These are phyloP conservation scores for Tribolium castaneum DNA, from an alignment of 1,140 invertebrate genomes.

Conservation along the genomic window DNA sequence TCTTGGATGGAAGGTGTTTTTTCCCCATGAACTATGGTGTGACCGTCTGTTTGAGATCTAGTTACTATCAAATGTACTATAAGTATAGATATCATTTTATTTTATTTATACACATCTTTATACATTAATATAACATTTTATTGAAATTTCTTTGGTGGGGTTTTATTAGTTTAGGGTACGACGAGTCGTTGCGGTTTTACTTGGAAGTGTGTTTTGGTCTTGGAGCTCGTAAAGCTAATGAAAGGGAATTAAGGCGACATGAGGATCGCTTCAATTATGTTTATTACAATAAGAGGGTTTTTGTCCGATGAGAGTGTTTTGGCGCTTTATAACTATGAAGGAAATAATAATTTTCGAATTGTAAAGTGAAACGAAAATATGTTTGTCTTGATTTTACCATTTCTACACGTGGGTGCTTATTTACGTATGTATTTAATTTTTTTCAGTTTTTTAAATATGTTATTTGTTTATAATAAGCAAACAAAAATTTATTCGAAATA, in stretches of 20 bases:
- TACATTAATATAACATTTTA: conserved; percentile 32
- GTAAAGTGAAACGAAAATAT: too few species aligned
- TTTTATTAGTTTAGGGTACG: background rate
- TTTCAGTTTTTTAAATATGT: too few species aligned
- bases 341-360: background rate
- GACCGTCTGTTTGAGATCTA: conserved; percentile 14
- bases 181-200: conserved; percentile 7
- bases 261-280: conserved; percentile 20
- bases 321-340: background rate
- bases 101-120: conserved; percentile 39
- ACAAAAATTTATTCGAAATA: too few species aligned
- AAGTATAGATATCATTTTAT: conserved; percentile 20
- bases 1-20: conserved; percentile 12
- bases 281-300: conserved; percentile 29
- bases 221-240: conserved; percentile 14
- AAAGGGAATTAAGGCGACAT: conserved; percentile 7
- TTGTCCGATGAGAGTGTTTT: background rate
- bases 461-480: too few species aligned
- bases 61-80: conserved; percentile 26
- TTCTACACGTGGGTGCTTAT: too few species aligned
- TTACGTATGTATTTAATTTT: too few species aligned
- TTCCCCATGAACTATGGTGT: conserved; percentile 22
- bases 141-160: background rate
- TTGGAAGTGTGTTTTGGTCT: background rate
- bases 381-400: too few species aligned